Evolutionary conservation across 2,797 vertebrate species (phyloP).

Genomic region (Tolypeutes matacus): DNA sequence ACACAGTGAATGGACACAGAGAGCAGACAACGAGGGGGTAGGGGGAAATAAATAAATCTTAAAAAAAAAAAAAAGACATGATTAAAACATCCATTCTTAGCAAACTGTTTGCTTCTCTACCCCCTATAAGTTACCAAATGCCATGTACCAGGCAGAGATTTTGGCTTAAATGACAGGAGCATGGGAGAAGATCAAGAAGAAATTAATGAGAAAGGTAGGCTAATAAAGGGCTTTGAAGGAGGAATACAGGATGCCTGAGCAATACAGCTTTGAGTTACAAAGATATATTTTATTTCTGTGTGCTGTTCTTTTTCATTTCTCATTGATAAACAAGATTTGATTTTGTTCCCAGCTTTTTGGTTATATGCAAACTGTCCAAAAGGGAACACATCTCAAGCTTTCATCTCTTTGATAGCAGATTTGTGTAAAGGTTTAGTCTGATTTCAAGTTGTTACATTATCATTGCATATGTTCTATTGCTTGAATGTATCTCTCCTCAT

Average conservation of each 20-base stretch:
- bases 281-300: background rate
- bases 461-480: background rate
- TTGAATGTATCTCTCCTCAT: slow-evolving; percentile 15
- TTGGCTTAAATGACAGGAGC: background rate
- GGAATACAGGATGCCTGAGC: background rate
- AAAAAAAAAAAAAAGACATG: too few species aligned
- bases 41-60: too few species aligned
- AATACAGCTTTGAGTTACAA: slow-evolving; percentile 10
- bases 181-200: background rate
- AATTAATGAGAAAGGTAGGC: background rate
- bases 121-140: background rate
- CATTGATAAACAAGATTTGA: background rate
- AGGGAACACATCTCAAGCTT: background rate
- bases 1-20: too few species aligned
- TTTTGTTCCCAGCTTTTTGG: slow-evolving; percentile 25
- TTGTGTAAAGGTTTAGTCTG: background rate
- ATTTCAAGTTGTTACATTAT: background rate
- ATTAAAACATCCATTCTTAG: slow-evolving; percentile 29
- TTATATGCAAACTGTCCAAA: slow-evolving; percentile 34
- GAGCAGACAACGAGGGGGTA: too few species aligned
- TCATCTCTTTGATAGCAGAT: slow-evolving; percentile 22
- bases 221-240: background rate
- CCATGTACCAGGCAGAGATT: background rate
- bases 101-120: background rate
- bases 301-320: background rate